Base-by-base conservation (phyloP, 2,888 invertebrate species). In the Magallana nippona region DNA sequence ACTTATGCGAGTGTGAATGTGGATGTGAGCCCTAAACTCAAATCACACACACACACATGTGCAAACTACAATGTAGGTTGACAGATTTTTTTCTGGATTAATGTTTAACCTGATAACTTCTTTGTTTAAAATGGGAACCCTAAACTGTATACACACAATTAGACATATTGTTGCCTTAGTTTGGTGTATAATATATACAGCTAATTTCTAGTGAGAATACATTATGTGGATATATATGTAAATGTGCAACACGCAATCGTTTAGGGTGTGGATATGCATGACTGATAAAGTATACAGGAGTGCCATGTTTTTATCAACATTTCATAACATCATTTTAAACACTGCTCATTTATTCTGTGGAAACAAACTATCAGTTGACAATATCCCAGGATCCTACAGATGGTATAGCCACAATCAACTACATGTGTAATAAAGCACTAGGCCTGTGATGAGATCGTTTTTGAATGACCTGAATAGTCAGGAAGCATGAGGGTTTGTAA, bases 401-500 rank as follows among this genome's bases (percentile, higher is more conserved):
- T 44, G 44, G 44, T 44, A 5, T 8, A 44, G 44, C 44, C 5
- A 44, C 44, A 44, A 8, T 8, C 44, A 8, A 44, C 8, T 8
- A 44, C 44, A 5, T 44, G 44, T 44, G 32, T 27, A 27, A 27
- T 27, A 22, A 32, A 13, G 71, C 32, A 71, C 71, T 15, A 27
- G 32, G 71, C 32, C 27, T 27, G 13, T 27, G 27, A 19, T 27
- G 15, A 71, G 71, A 71, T 22, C 27, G 27, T 15, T 71, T 71
- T 71, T 71, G 71, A 71, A 22, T 71, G 71, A 71, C 71, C 71
- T 71, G 27, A 71, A 71, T 13, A 15, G 22, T 71, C 71, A 71
- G 71, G 71, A 71, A 27, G 71, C 27, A 71, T 71, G 71, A 71
- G 19, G 71, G 32, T 71, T 71, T 71, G 32, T 71, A 71, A 71